These are phyloP conservation scores for Oenanthe melanoleuca DNA, from an alignment of 2,113 vertebrate genomes.

Conservation along the genomic window DNA sequence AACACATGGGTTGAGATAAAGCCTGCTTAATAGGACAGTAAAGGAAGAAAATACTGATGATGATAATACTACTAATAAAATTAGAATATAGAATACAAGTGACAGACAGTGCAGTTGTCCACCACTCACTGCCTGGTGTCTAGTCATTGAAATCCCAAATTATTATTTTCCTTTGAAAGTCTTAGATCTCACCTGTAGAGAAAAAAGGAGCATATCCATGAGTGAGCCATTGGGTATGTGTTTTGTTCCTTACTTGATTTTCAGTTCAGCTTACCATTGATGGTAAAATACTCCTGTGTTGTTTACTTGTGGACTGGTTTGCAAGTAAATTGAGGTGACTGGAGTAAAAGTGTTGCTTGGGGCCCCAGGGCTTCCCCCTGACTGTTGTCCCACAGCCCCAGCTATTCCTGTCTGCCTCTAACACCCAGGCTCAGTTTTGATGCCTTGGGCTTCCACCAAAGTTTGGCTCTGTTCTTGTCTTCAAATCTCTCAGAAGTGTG, in stretches of 20 bases:
- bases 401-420: not conserved
- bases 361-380: not conserved
- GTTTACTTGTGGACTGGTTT: not conserved
- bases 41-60: not conserved
- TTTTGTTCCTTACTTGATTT: not conserved
- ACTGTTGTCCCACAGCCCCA: not conserved
- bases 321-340: not conserved
- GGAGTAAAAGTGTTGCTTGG: not conserved
- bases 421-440: not conserved
- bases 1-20: not conserved
- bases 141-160: not conserved
- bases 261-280: not conserved
- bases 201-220: not conserved
- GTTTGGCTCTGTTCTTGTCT: not conserved
- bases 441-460: not conserved
- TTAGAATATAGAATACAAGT: not conserved
- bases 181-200: not conserved
- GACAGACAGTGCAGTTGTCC: not conserved
- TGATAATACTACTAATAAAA: not conserved
- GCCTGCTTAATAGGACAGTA: not conserved
- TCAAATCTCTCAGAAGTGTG: not conserved
- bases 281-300: not conserved
- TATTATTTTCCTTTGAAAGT: not conserved
- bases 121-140: rapidly evolving
- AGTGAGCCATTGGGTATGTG: not conserved